Evolutionary conservation across 2,888 invertebrate genomes (phyloP), one percentile per base, ranked within the genome.

Genomic region (Pristionchus exspectatus): DNA sequence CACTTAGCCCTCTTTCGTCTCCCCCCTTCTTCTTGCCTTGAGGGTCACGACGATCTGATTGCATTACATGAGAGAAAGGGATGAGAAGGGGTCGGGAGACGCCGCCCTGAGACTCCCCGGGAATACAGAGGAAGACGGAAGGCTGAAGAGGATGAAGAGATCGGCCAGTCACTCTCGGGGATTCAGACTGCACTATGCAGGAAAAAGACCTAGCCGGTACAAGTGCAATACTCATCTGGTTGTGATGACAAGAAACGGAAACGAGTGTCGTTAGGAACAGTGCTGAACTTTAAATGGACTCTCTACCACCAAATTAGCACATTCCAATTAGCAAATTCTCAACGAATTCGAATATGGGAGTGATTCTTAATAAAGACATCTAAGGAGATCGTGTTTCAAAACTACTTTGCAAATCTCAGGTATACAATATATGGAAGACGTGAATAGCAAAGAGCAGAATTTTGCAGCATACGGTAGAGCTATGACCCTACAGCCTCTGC

Each of bases 21-120:
- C 24, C 59, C 33, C n/a, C 27, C 66, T 44, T 27, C 86, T 86
- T 63, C 69, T 59, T 50, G 84, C 84, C 84, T 85, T 59, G 84
- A 85, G 84, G 84, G 84, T 56, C 59, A 85, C 84, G 84, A 85
- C 84, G 84, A 85, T 59, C 84, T 85, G 84, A 85, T 85, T 85
- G 84, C 59, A 85, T 85, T 85, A 85, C 84, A 59, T 38, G 84
- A 85, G 84, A 85, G 33, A 59, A 59, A 59, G 59, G 84, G 84
- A 85, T 85, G 84, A 85, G 84, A 59, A 54, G 59, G 24, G 18
- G 59, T 9, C 21, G 74, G 30, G 74, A 38, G n/a, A 63, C 10
- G 74, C 33, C n/a, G n/a, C 30, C 38, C 38, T 2, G 38, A 38
- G 72, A 30, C 12, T 21, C 77, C 30, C 38, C 74, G 21, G 74